Evolutionary conservation across 2,888 invertebrate species (phyloP).

Genomic region (Caenorhabditis wallacei): DNA sequence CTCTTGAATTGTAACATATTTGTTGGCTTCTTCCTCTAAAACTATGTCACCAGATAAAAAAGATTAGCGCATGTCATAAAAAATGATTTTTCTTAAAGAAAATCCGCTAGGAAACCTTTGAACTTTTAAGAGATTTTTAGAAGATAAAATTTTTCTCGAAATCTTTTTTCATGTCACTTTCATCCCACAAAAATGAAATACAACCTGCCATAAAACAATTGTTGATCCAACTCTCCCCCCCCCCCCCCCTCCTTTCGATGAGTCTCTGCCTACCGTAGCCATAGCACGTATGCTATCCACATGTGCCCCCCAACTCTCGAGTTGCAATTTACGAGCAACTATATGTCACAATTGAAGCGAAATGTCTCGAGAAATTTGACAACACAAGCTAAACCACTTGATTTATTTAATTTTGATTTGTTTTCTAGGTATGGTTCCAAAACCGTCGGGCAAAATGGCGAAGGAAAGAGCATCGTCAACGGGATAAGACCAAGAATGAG

Average conservation of each 20-base stretch:
- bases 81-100: neutral
- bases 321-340: slow-evolving; percentile 67
- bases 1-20: neutral
- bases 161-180: too few relatives aligned
- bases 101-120: neutral
- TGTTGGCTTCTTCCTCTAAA: neutral
- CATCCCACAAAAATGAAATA: slow-evolving; percentile 9
- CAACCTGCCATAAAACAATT: slow-evolving; percentile 41
- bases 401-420: neutral
- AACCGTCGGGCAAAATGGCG: slow-evolving; percentile 77
- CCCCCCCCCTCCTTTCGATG: neutral
- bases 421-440: slow-evolving; percentile 79
- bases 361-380: slow-evolving; percentile 2
- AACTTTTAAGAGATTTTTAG: neutral
- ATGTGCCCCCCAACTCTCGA: slow-evolving; percentile 60
- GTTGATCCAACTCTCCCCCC: too few relatives aligned
- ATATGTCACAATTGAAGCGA: slow-evolving; percentile 61
- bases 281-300: slow-evolving; percentile 39
- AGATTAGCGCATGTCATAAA: neutral
- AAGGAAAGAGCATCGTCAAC: slow-evolving; percentile 71
- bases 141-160: neutral
- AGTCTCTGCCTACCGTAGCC: slow-evolving; percentile 53
- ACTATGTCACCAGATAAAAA: neutral
- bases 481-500: slow-evolving; percentile 32
- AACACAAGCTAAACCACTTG: neutral